These are phyloP conservation scores for Myzus persicae DNA, from an alignment of 1,140 invertebrate genomes.

Conservation along the genomic window DNA sequence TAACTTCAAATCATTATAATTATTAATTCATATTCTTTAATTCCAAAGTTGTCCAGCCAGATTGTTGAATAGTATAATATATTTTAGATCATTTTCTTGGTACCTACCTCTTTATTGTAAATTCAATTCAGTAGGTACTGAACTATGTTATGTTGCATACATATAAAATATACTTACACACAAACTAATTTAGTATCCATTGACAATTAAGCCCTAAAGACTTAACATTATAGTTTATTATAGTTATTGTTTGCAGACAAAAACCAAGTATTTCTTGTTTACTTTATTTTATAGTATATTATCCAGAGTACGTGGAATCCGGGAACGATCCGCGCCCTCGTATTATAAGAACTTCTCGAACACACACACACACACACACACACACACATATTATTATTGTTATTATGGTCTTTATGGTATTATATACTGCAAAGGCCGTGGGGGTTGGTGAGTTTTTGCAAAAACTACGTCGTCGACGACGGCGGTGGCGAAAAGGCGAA, in stretches of 20 bases:
- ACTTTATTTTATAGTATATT: background rate
- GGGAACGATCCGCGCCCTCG: background rate
- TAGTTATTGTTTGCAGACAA: background rate
- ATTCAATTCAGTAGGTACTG: no score
- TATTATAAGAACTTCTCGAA: background rate
- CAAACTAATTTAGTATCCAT: background rate
- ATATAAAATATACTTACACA: background rate
- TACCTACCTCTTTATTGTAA: no score
- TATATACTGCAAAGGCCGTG: background rate
- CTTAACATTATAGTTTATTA: background rate
- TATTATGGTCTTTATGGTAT: background rate
- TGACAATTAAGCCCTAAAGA: background rate
- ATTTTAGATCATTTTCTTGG: no score
- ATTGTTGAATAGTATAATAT: no score
- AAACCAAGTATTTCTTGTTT: background rate
- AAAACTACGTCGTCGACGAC: background rate
- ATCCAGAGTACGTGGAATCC: background rate
- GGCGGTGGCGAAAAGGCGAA: no score
- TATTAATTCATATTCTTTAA: no score
- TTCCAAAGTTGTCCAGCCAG: no score
- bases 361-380: no score
- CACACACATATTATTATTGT: background rate
- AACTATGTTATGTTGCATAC: background rate
- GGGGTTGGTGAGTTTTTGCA: background rate
- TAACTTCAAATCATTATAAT: no score